These are phyloP conservation scores for Neosalanx taihuensis DNA, from an alignment of 2,797 vertebrate genomes.

Conservation along the genomic window DNA sequence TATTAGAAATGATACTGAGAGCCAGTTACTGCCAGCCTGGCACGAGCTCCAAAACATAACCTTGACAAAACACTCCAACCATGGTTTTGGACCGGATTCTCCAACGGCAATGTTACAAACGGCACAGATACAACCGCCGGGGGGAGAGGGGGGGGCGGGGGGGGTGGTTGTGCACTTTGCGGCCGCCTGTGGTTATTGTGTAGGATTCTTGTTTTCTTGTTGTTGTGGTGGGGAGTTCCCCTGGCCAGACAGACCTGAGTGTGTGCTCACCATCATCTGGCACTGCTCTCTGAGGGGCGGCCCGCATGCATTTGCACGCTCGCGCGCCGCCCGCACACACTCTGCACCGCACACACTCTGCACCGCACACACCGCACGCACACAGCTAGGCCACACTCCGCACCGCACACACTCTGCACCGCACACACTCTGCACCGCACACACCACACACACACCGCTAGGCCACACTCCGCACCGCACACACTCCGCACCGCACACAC, in stretches of 20 bases:
- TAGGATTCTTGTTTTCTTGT: background rate
- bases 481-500: too few species aligned
- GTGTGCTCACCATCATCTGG: conserved; percentile 6
- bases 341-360: too few species aligned
- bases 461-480: background rate
- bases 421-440: too few species aligned
- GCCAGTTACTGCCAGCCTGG: background rate
- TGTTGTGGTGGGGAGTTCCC: conserved; percentile 44
- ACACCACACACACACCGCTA: background rate
- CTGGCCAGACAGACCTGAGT: conserved; percentile 47
- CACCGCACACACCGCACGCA: background rate
- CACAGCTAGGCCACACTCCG: background rate
- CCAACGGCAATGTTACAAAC: too few species aligned
- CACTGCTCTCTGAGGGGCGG: background rate
- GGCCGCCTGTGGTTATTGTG: background rate
- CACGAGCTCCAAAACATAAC: background rate
- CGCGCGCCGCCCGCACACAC: background rate
- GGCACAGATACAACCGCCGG: background rate
- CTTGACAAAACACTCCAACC: background rate
- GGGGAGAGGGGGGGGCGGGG: too few species aligned
- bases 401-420: too few species aligned
- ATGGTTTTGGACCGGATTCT: too few species aligned
- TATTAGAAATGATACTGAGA: conserved; percentile 43
- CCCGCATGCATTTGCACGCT: background rate
- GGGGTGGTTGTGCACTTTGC: too few species aligned